Percentiles rank a stretch among this genome's conserved stretches.
phyloP scores from a whole-genome alignment of 2,113 vertebrate genomes.

The Scophthalmus maximus region DNA sequence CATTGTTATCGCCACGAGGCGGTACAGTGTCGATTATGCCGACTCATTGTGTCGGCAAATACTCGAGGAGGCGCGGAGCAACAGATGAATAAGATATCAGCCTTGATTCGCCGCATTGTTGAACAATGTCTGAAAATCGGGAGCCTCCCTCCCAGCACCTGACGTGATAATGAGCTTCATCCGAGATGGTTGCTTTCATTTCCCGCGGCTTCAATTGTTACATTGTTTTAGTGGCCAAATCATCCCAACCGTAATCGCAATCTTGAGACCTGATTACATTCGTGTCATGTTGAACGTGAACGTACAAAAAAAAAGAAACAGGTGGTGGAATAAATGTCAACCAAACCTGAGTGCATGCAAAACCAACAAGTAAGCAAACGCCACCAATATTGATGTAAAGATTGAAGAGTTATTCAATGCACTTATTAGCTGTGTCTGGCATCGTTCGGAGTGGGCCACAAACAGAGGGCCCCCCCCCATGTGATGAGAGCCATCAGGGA shows the following conservation, averaged over 20 bases:
- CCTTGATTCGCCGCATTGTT: slow-evolving; percentile 48
- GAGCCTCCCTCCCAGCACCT: slow-evolving; percentile 47
- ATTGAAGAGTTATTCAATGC: too few species aligned
- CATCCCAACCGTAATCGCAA: slow-evolving; percentile 17
- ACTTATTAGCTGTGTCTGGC: too few species aligned
- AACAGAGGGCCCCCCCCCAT: too few species aligned
- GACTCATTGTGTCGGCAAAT: slow-evolving; percentile 69
- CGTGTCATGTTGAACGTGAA: not conserved
- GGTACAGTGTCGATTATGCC: slow-evolving; percentile 65
- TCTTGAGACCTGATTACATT: slow-evolving; percentile 3
- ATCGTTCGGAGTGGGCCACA: too few species aligned
- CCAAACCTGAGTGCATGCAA: too few species aligned
- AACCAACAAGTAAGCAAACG: too few species aligned
- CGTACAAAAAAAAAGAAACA: too few species aligned
- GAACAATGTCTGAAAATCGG: slow-evolving; percentile 54
- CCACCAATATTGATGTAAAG: too few species aligned
- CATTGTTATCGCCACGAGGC: slow-evolving; percentile 64
- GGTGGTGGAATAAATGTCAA: too few species aligned
- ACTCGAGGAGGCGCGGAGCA: slow-evolving; percentile 60
- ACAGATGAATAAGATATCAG: slow-evolving; percentile 69
- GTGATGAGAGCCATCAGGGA: too few species aligned
- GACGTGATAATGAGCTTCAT: slow-evolving; percentile 47
- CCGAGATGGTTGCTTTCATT: slow-evolving; percentile 36
- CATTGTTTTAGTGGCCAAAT: slow-evolving; percentile 17
- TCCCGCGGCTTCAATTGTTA: slow-evolving; percentile 34